Conservation (phyloP, 2,888 invertebrate species). For the Dermolepida albohirtum region DNA sequence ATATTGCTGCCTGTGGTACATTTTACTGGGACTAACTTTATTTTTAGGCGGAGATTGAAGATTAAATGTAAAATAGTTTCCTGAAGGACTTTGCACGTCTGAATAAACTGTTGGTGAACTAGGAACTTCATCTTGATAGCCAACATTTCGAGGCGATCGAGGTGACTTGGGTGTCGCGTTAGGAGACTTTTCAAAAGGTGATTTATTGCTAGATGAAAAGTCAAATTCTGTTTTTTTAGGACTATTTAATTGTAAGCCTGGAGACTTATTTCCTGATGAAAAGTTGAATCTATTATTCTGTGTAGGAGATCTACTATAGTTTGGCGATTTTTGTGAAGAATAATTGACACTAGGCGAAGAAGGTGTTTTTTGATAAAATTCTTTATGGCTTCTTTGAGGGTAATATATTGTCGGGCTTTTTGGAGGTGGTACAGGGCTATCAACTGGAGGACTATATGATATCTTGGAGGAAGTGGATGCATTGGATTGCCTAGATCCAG, state of each 20-base stretch:
- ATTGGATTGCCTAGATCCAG: constrained; percentile 54
- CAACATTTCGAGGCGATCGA: constrained; percentile 55
- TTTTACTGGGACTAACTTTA: constrained; percentile 51
- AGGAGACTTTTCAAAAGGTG: constrained; percentile 45
- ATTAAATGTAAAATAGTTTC: constrained; percentile 59
- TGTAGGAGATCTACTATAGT: constrained; percentile 51
- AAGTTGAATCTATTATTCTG: constrained; percentile 39
- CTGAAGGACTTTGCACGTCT: constrained; percentile 48
- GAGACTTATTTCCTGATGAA: constrained; percentile 51
- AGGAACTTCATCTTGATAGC: constrained; percentile 51
- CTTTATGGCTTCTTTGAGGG: constrained; percentile 44
- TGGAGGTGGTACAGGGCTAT: constrained; percentile 52
- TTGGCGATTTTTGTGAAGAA: constrained; percentile 53
- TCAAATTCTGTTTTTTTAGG: constrained; percentile 55
- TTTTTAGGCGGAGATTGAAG: constrained; percentile 59
- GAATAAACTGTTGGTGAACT: constrained; percentile 44
- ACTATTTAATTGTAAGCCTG: constrained; percentile 58
- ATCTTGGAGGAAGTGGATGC: constrained; percentile 54
- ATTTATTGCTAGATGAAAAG: constrained; percentile 49
- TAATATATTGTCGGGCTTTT: constrained; percentile 58
- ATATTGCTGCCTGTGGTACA: constrained; percentile 56
- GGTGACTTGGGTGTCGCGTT: constrained; percentile 56
- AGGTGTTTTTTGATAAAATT: constrained; percentile 33
- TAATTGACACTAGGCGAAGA: constrained; percentile 45
- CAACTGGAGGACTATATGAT: constrained; percentile 59